Conservation (phyloP, 2,797 vertebrate genomes). For the Pangasius djambal region DNA sequence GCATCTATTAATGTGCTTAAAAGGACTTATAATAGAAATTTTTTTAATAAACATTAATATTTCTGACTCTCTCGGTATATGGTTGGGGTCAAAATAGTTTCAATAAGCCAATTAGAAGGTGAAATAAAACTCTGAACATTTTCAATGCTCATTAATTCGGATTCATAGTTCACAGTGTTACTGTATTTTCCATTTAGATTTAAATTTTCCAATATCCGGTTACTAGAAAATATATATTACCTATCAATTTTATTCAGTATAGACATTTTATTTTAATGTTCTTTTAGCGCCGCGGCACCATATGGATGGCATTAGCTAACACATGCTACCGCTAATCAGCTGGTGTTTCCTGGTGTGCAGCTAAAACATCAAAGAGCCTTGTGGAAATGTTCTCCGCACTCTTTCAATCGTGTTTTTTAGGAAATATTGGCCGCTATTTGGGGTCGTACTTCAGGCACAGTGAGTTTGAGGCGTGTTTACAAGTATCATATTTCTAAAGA, state of each 20-base stretch:
- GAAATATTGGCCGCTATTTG: background rate
- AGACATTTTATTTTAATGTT: background rate
- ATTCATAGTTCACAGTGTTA: too few relatives aligned
- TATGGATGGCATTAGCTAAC: conserved; percentile 43
- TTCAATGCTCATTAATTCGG: too few relatives aligned
- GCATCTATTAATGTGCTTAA: too few relatives aligned
- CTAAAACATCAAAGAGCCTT: conserved; percentile 47
- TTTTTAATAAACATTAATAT: too few relatives aligned
- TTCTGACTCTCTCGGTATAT: too few relatives aligned
- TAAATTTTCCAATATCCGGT: too few relatives aligned
- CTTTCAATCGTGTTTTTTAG: background rate
- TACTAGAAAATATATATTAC: too few relatives aligned
- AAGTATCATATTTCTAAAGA: background rate
- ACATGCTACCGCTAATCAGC: conserved; percentile 45
- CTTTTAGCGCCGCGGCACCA: background rate
- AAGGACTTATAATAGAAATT: too few relatives aligned
- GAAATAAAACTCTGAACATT: too few relatives aligned
- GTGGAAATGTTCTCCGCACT: background rate
- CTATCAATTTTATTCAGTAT: background rate
- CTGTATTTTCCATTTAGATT: too few relatives aligned
- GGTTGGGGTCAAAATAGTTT: too few relatives aligned
- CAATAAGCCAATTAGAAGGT: too few relatives aligned
- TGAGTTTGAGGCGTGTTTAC: background rate
- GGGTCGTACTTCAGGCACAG: background rate
- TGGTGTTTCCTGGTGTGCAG: conserved; percentile 30